Conservation (phyloP, 2,888 invertebrate genomes). For the Tipula helvola region DNA sequence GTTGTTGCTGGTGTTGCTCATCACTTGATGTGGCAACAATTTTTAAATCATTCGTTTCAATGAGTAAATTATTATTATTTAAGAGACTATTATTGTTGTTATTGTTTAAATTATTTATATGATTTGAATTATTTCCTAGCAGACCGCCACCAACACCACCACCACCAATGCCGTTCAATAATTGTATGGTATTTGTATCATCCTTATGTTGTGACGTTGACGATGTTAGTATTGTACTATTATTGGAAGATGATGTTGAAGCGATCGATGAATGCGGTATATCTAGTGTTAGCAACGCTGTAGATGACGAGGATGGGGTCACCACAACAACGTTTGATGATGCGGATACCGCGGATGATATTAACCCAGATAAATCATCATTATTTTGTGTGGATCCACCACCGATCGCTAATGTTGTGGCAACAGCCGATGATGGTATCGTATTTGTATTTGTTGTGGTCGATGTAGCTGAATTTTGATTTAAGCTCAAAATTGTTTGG, state of each 20-base stretch:
- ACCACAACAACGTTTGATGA: conserved; percentile 15
- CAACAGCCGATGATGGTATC: not conserved
- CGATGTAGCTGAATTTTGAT: not conserved
- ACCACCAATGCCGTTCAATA: conserved; percentile 5
- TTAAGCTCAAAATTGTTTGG: conserved; percentile 7
- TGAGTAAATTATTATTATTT: conserved; percentile 10
- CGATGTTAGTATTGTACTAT: not conserved
- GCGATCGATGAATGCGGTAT: conserved; percentile 15
- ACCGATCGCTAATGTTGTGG: not conserved
- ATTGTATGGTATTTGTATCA: not conserved
- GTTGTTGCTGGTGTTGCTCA: conserved; percentile 10
- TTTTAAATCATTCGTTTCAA: conserved; percentile 5
- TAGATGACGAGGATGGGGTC: not conserved
- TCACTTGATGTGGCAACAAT: not conserved
- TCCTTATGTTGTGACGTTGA: not conserved
- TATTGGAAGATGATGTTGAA: conserved; percentile 10
- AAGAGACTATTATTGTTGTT: conserved; percentile 8
- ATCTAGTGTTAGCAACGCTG: not conserved
- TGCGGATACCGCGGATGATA: conserved; percentile 15
- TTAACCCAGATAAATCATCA: conserved; percentile 7
- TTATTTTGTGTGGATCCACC: not conserved
- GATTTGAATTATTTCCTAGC: not conserved
- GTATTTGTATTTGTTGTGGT: not conserved
- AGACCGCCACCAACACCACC: conserved; percentile 7
- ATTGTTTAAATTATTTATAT: conserved; percentile 7